Evolutionary conservation across 1,140 invertebrate genomes (phyloP).

Genomic region (Temnothorax longispinosus): DNA sequence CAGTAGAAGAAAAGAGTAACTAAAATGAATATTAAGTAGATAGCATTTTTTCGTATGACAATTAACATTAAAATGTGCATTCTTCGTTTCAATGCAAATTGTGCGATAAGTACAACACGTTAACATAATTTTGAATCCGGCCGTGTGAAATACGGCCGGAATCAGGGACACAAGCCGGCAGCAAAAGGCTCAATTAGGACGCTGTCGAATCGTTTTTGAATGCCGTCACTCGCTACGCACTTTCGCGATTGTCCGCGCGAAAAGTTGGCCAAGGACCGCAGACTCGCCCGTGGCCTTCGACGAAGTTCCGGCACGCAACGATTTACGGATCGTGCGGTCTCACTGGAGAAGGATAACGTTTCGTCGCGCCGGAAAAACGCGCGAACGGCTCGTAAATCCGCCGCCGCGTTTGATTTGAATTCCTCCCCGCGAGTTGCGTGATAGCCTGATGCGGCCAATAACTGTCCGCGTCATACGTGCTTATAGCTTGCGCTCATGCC

Average conservation of each 20-base stretch:
- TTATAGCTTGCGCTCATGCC: constrained; percentile 4
- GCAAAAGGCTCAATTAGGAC: constrained; percentile 7
- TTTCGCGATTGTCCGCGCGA: constrained; percentile 38
- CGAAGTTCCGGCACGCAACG: constrained; percentile 4
- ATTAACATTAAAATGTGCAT: background rate
- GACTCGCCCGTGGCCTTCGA: constrained; percentile 10
- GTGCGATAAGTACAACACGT: background rate
- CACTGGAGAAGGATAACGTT: background rate
- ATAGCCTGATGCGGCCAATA: background rate
- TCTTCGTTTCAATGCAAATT: background rate
- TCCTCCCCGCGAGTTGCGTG: background rate
- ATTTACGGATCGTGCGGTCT: background rate
- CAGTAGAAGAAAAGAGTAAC: background rate
- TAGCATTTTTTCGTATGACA: background rate
- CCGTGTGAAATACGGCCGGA: background rate
- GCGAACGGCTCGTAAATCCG: constrained; percentile 8
- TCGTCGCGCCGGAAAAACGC: background rate
- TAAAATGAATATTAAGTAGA: background rate
- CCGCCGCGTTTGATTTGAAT: constrained; percentile 15
- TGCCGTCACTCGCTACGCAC: constrained; percentile 11
- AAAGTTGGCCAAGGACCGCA: constrained; percentile 45
- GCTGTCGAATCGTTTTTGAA: constrained; percentile 15
- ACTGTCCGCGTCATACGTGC: background rate
- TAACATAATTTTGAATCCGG: background rate
- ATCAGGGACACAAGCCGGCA: background rate